phyloP scores from a whole-genome alignment of 1,140 invertebrate genomes.

The Samia ricini region DNA sequence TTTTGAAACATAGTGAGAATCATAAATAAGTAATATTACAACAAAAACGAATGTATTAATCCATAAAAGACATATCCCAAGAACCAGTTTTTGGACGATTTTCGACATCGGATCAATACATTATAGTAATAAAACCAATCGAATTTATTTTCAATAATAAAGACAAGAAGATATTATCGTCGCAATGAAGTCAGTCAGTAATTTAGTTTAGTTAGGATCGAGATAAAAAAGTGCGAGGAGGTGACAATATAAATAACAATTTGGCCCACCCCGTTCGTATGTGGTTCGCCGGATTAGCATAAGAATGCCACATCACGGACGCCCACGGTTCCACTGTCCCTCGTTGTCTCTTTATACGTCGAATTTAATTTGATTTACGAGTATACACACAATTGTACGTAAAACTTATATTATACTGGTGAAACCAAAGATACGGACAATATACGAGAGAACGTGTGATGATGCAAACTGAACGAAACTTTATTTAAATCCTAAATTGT shows the following conservation, averaged over 20 bases:
- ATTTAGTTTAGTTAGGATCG: slow-evolving; percentile 53
- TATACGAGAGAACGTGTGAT: background rate
- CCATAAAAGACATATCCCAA: background rate
- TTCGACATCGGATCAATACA: background rate
- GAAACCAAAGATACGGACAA: slow-evolving; percentile 15
- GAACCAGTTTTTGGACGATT: background rate
- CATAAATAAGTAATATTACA: background rate
- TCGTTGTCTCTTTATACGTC: slow-evolving; percentile 71
- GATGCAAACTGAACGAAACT: background rate
- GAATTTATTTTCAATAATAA: slow-evolving; percentile 6
- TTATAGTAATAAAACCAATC: background rate
- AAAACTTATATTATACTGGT: slow-evolving; percentile 50
- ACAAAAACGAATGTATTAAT: background rate
- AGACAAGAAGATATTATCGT: slow-evolving; percentile 6
- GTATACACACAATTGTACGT: slow-evolving; percentile 64
- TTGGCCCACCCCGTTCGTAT: slow-evolving; percentile 75
- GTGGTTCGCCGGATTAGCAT: slow-evolving; percentile 73
- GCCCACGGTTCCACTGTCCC: slow-evolving; percentile 58
- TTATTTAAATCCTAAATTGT: too few relatives aligned
- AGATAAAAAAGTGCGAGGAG: slow-evolving; percentile 70
- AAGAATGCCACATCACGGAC: slow-evolving; percentile 70
- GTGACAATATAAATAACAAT: slow-evolving; percentile 78
- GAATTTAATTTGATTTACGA: slow-evolving; percentile 76
- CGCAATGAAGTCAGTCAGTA: slow-evolving; percentile 48
- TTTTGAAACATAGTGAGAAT: background rate